Percentiles rank a stretch among this genome's conserved stretches.
Evolutionary conservation across 2,113 vertebrate genomes (phyloP).

Genomic region (Apodemus speciosus): DNA sequence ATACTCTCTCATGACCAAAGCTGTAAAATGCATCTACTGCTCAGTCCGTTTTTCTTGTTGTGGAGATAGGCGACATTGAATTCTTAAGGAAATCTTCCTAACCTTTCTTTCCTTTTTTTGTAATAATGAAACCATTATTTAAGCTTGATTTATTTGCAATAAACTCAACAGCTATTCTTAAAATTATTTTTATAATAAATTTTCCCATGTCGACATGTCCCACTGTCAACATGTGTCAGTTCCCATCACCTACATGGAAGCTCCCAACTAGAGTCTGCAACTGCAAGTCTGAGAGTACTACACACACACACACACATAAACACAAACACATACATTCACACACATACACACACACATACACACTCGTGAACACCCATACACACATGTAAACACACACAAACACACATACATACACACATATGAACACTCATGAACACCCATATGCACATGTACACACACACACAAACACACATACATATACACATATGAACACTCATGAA

Average conservation of each 20-base stretch:
- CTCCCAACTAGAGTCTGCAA: background rate
- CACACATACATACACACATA: too few species aligned
- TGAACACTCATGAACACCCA: background rate
- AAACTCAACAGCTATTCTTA: background rate
- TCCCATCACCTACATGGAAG: background rate
- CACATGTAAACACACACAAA: background rate
- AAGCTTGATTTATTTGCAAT: constrained; percentile 39
- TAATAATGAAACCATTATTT: background rate
- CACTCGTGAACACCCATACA: background rate
- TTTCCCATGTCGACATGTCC: background rate
- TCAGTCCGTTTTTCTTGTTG: background rate
- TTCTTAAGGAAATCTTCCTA: background rate
- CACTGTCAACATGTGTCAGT: background rate
- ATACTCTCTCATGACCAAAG: constrained; percentile 19
- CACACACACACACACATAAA: background rate
- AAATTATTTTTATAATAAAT: constrained; percentile 1
- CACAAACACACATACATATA: background rate
- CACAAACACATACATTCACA: background rate
- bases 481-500: background rate
- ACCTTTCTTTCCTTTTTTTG: background rate
- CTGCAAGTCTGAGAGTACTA: background rate
- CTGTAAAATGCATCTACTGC: background rate
- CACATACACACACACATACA: background rate
- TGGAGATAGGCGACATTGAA: background rate
- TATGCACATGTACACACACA: background rate